phyloP scores from a whole-genome alignment of 2,113 vertebrate genomes.

The Antechinus flavipes region DNA sequence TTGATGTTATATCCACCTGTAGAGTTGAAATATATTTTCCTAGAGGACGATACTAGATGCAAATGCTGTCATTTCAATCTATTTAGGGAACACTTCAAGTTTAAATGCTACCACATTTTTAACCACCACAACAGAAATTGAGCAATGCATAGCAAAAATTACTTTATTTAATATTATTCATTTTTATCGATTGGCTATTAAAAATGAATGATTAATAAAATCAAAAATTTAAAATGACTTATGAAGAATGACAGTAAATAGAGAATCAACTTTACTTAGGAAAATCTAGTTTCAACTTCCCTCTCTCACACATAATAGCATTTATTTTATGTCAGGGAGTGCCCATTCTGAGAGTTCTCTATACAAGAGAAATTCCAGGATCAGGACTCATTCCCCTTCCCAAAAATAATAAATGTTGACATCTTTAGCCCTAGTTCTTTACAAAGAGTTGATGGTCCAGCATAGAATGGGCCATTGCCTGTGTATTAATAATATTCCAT shows the following conservation, averaged over 20 bases:
- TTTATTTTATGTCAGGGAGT: not conserved
- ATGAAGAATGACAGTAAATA: not conserved
- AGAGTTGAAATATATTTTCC: not conserved
- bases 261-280: not conserved
- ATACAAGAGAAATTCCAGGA: not conserved
- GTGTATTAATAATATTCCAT: not conserved
- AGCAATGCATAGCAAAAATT: slow-evolving; percentile 13
- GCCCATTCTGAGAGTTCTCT: not conserved
- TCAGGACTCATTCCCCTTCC: not conserved
- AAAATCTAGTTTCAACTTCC: not conserved
- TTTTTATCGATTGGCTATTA: slow-evolving; percentile 8
- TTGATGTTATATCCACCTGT: slow-evolving; percentile 10
- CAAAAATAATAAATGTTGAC: not conserved
- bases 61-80: slow-evolving; percentile 60
- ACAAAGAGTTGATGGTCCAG: not conserved
- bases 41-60: slow-evolving; percentile 23
- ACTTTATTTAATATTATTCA: not conserved
- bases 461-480: not conserved
- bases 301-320: not conserved
- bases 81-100: slow-evolving; percentile 57
- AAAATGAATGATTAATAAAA: not conserved
- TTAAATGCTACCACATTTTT: slow-evolving; percentile 62
- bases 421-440: not conserved
- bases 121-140: slow-evolving; percentile 52
- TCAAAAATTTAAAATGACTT: slow-evolving; percentile 8